Evolutionary conservation across 64 coral and sea anemone species (phyloP).

Genomic region (Acropora tenuis): DNA sequence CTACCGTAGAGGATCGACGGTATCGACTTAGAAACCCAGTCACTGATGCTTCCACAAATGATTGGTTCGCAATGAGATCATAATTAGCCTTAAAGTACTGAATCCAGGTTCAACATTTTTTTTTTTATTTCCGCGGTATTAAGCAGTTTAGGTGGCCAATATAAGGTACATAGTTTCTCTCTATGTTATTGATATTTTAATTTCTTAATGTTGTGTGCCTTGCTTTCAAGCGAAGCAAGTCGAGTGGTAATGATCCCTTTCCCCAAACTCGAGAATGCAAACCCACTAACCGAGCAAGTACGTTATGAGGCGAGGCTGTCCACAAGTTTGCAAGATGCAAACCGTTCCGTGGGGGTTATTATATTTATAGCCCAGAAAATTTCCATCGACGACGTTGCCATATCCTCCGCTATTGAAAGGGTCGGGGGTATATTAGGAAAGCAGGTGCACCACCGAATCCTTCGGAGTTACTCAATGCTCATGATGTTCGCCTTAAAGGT

Average conservation of each 20-base stretch:
- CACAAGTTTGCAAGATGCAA: not conserved
- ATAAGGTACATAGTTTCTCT: not conserved
- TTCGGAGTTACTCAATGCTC: not conserved
- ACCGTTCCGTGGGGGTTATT: constrained; percentile 3
- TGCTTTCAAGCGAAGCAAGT: constrained; percentile 1
- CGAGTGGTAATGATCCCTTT: constrained; percentile 3
- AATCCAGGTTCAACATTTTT: not conserved
- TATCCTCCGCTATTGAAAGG: not conserved
- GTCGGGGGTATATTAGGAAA: not conserved
- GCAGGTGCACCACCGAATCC: constrained; percentile 5
- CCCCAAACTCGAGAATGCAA: not conserved
- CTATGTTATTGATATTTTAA: not conserved
- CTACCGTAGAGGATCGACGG: not conserved
- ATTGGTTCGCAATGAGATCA: not conserved
- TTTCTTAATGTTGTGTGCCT: not conserved
- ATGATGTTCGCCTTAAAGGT: constrained; percentile 4
- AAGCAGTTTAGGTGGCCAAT: not conserved
- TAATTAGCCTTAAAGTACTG: not conserved
- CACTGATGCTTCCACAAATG: not conserved
- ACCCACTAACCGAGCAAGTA: not conserved
- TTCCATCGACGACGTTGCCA: not conserved
- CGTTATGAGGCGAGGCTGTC: constrained; percentile 4
- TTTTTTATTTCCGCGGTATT: not conserved
- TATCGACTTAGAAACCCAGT: not conserved
- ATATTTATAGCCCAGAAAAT: not conserved